Conservation (phyloP, 2,797 vertebrate species). For the Poecilia velifera region DNA sequence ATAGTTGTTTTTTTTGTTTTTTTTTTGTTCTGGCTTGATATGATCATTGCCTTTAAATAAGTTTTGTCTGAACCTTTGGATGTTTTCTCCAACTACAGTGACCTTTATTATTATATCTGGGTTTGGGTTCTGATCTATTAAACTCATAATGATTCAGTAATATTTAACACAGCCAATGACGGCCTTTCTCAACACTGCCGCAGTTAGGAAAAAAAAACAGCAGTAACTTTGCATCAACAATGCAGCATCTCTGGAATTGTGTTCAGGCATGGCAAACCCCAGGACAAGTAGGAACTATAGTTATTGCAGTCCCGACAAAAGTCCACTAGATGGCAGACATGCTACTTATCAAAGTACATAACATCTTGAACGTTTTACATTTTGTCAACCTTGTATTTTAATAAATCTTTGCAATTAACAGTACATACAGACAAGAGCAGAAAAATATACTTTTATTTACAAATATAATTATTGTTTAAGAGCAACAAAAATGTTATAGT, state of each 20-base stretch:
- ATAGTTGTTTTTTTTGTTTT: not conserved
- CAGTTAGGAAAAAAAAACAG: not conserved
- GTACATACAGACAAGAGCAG: not conserved
- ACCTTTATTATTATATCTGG: not conserved
- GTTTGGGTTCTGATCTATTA: not conserved
- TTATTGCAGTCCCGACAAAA: not conserved
- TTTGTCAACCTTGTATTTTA: not conserved
- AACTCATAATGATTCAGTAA: not conserved
- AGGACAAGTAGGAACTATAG: not conserved
- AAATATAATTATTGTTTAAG: not conserved
- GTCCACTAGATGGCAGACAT: constrained; percentile 47
- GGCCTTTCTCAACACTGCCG: not conserved
- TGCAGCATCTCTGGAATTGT: not conserved
- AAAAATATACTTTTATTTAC: not conserved
- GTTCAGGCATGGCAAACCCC: not conserved
- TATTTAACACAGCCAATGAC: not conserved
- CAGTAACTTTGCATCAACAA: not conserved
- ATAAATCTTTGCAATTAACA: not conserved
- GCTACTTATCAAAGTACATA: not conserved
- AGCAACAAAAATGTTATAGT: not conserved
- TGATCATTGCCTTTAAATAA: not conserved
- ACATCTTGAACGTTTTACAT: not conserved
- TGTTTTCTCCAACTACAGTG: not conserved
- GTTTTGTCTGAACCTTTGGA: not conserved
- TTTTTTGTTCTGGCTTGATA: not conserved